Evolutionary conservation across 2,888 invertebrate genomes (phyloP).

Genomic region (Eubasilissa splendida): DNA sequence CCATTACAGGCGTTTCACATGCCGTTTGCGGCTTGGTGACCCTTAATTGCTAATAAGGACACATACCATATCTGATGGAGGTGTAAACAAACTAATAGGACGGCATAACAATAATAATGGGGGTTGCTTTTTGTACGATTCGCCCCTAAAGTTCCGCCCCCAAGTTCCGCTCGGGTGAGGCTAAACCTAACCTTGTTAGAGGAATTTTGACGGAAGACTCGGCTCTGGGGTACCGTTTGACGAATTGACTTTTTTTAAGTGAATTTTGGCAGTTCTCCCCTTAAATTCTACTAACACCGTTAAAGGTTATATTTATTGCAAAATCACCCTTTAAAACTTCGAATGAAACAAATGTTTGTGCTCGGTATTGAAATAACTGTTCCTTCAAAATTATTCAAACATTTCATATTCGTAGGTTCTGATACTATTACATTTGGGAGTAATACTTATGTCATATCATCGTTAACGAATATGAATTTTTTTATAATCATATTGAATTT

Average conservation of each 20-base stretch:
- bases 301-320: not conserved
- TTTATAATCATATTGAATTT: too few species aligned
- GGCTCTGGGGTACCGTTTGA: constrained; percentile 48
- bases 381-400: too few species aligned
- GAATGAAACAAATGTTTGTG: not conserved
- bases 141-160: constrained; percentile 39
- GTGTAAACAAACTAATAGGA: constrained; percentile 58
- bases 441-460: too few species aligned
- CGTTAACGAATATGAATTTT: too few species aligned
- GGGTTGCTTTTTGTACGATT: constrained; percentile 50
- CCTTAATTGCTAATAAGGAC: constrained; percentile 58
- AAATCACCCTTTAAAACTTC: not conserved
- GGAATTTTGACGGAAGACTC: constrained; percentile 50
- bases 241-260: constrained; percentile 54
- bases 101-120: constrained; percentile 54
- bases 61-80: constrained; percentile 58
- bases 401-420: too few species aligned
- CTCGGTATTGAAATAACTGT: too few species aligned
- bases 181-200: constrained; percentile 54
- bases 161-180: constrained; percentile 41
- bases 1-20: constrained; percentile 49
- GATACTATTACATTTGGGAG: too few species aligned
- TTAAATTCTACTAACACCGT: not conserved
- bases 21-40: constrained; percentile 54
- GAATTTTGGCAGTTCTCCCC: constrained; percentile 36